Evolutionary conservation across 1,140 invertebrate genomes (phyloP).

Genomic region (Eufriesea mexicana): DNA sequence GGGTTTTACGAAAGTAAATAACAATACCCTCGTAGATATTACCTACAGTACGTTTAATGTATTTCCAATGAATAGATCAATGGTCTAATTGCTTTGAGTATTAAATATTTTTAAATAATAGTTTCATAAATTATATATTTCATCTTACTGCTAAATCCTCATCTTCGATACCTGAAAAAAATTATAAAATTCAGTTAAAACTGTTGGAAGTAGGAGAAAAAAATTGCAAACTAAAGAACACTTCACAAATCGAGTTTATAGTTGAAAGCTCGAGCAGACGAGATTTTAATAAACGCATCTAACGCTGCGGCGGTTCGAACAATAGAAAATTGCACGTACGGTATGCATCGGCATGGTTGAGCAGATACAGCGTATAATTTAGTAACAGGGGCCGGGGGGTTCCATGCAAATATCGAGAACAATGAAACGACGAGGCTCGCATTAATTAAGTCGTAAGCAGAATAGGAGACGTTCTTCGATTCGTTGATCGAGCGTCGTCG

Average conservation of each 20-base stretch:
- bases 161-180: not conserved
- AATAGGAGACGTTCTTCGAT: constrained; percentile 52
- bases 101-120: too few species aligned
- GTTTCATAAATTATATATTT: too few species aligned
- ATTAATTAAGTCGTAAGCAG: constrained; percentile 53
- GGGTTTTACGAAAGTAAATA: too few species aligned
- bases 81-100: too few species aligned
- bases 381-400: constrained; percentile 18
- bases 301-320: not conserved
- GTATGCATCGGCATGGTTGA: constrained; percentile 26
- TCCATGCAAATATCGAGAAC: constrained; percentile 51
- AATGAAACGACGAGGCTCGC: constrained; percentile 51
- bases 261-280: not conserved
- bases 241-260: not conserved
- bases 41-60: not conserved
- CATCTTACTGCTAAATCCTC: not conserved
- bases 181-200: not conserved
- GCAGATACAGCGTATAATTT: constrained; percentile 42
- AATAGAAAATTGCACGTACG: constrained; percentile 19
- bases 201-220: too few species aligned
- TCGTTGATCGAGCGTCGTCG: constrained; percentile 45
- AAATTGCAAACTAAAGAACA: not conserved
- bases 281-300: constrained; percentile 30
- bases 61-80: too few species aligned
- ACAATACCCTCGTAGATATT: not conserved